A percentile compares a stretch with the other conserved stretches of the same genome.
Conservation (phyloP, 2,888 invertebrate species). For the Aplocera efformata region DNA sequence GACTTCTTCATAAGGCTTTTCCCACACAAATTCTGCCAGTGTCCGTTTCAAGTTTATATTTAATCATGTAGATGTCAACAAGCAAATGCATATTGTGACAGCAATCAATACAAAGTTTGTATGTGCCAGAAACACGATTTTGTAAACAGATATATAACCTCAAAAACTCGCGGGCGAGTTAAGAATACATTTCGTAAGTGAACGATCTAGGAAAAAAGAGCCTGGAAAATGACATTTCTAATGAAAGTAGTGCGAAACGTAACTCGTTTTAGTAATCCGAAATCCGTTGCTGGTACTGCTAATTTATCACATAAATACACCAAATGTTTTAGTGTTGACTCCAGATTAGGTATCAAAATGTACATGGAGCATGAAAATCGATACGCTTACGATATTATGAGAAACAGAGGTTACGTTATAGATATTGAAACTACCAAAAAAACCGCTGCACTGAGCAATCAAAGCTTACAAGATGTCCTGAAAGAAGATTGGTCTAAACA, state of each 20-base stretch:
- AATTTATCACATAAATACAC: constrained; percentile 26
- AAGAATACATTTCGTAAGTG: no score
- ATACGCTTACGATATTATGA: constrained; percentile 63
- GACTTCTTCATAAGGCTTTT: no score
- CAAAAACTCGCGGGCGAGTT: no score
- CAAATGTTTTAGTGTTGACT: constrained; percentile 39
- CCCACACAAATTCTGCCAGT: no score
- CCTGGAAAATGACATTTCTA: constrained; percentile 29
- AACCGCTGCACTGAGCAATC: constrained; percentile 27
- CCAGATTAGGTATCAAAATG: constrained; percentile 47
- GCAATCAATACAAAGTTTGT: no score
- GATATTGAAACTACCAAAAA: constrained; percentile 32
- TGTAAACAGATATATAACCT: constrained; percentile 8
- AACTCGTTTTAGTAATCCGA: constrained; percentile 15
- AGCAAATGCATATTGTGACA: no score
- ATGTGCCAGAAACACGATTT: background rate
- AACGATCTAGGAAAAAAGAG: background rate
- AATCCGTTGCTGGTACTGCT: constrained; percentile 10
- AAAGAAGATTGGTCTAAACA: constrained; percentile 49
- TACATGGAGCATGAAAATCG: constrained; percentile 64
- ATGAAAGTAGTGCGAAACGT: constrained; percentile 31
- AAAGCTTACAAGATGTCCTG: constrained; percentile 43
- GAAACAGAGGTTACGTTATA: constrained; percentile 53
- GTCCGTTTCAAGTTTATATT: no score
- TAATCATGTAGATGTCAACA: no score